A percentile compares a stretch with the other conserved stretches of the same genome.
These are phyloP conservation scores for Megaustenia siamemsis DNA, from an alignment of 2,888 invertebrate species.

Conservation along the genomic window DNA sequence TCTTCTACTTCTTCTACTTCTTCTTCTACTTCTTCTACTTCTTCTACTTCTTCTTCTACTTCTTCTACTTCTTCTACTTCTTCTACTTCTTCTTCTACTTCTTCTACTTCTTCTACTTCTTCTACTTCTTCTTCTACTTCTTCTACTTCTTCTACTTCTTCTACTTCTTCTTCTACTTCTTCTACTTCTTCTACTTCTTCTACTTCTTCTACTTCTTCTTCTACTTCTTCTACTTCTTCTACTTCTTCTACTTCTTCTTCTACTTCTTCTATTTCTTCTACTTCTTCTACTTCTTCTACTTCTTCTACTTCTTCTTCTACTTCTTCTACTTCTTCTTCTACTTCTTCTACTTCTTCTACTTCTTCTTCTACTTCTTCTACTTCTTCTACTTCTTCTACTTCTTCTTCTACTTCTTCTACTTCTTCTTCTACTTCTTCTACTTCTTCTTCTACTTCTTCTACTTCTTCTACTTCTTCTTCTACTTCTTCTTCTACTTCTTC, in stretches of 20 bases:
- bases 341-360: slow-evolving; percentile 15
- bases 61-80: no score
- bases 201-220: no score
- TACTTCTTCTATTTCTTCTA: no score
- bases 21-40: slow-evolving; percentile 20
- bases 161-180: no score
- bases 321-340: background rate
- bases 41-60: background rate
- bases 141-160: no score
- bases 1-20: slow-evolving; percentile 14
- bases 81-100: no score
- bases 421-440: slow-evolving; percentile 5
- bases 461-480: background rate
- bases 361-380: slow-evolving; percentile 18
- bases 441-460: slow-evolving; percentile 20
- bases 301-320: background rate
- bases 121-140: no score
- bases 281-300: no score
- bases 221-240: no score
- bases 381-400: background rate
- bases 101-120: no score
- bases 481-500: background rate
- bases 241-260: background rate
- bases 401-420: background rate
- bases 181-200: no score